A percentile compares a stretch with the other conserved stretches of the same genome.
phyloP scores from a whole-genome alignment of 2,888 invertebrate species.

The Polyommatus iphigenia region DNA sequence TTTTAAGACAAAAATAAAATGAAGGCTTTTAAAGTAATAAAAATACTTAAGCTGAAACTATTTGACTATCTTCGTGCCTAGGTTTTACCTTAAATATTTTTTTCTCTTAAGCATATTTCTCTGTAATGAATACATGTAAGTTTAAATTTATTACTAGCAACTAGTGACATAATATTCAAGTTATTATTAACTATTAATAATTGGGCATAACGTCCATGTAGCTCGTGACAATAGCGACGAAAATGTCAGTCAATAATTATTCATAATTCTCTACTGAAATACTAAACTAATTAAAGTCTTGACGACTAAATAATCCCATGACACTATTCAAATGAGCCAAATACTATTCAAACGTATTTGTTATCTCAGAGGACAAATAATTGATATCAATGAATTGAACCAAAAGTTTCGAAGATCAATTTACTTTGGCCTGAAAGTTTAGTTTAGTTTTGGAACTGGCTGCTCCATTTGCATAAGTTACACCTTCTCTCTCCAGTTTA shows the following conservation, averaged over 20 bases:
- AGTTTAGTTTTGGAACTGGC: slow-evolving; percentile 45
- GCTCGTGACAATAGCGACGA: background rate
- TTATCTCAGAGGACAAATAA: slow-evolving; percentile 33
- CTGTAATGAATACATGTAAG: no score
- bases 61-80: no score
- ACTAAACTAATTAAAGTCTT: slow-evolving; percentile 7
- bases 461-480: slow-evolving; percentile 67
- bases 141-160: background rate
- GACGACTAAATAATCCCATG: background rate
- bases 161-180: background rate
- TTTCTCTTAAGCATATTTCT: no score
- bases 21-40: no score
- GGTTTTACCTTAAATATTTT: no score
- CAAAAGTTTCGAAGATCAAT: slow-evolving; percentile 51
- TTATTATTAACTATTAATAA: background rate
- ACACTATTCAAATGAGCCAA: slow-evolving; percentile 7
- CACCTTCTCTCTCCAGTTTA: slow-evolving; percentile 48
- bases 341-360: slow-evolving; percentile 25
- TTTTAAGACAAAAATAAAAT: no score
- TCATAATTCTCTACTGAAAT: background rate
- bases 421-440: slow-evolving; percentile 31
- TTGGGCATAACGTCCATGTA: background rate
- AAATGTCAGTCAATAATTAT: background rate
- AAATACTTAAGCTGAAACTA: no score
- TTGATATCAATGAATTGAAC: slow-evolving; percentile 46